A percentile compares a stretch with the other conserved stretches of the same genome.
These are phyloP conservation scores for Rhamphomyia laevipes DNA, from an alignment of 2,888 invertebrate species.

Conservation along the genomic window DNA sequence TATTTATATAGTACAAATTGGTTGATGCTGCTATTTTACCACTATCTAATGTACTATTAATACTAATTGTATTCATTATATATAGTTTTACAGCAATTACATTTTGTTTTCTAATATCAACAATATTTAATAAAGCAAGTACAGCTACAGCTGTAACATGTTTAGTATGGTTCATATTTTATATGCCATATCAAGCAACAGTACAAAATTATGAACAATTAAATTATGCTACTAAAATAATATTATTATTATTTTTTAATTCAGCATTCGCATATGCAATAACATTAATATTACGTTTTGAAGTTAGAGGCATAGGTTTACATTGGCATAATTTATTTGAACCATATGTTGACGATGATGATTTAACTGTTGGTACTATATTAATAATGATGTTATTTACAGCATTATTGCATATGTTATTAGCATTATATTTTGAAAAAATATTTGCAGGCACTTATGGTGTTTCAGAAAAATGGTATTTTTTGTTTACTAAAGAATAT, in stretches of 20 bases:
- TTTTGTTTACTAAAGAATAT: conserved; percentile 49
- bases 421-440: conserved; percentile 78
- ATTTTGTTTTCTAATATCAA: conserved; percentile 69
- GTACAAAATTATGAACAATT: conserved; percentile 53
- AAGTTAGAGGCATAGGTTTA: conserved; percentile 52
- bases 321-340: conserved; percentile 45
- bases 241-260: conserved; percentile 58
- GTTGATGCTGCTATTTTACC: conserved; percentile 51
- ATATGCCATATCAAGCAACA: conserved; percentile 59
- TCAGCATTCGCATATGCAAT: conserved; percentile 72
- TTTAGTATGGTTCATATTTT: conserved; percentile 62
- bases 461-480: conserved; percentile 71
- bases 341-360: conserved; percentile 53
- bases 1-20: background rate
- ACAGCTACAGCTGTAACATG: conserved; percentile 67
- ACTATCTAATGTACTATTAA: conserved; percentile 49
- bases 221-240: conserved; percentile 45
- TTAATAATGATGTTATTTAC: conserved; percentile 50
- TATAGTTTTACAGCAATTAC: conserved; percentile 60
- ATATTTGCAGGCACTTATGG: conserved; percentile 79
- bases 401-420: conserved; percentile 45
- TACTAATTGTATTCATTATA: conserved; percentile 58
- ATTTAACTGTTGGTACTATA: conserved; percentile 57
- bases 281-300: conserved; percentile 54
- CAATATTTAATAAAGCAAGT: conserved; percentile 70